Conservation (phyloP, 2,797 vertebrate genomes). For the Nyctalus aviator region DNA sequence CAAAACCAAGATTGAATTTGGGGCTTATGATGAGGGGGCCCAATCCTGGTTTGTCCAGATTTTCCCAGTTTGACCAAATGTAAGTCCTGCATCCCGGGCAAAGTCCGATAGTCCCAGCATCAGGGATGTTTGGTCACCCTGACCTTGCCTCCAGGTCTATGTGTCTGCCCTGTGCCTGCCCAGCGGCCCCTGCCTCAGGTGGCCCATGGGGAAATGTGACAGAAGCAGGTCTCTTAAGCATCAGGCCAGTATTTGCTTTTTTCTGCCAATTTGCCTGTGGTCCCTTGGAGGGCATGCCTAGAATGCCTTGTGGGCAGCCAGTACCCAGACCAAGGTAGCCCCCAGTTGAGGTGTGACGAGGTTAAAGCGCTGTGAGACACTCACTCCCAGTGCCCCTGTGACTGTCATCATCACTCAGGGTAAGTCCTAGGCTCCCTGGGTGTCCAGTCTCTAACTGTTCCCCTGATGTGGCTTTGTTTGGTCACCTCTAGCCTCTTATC, state of each 20-base stretch:
- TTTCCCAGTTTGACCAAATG: background rate
- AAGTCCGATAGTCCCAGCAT: background rate
- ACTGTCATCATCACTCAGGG: background rate
- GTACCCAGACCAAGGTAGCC: background rate
- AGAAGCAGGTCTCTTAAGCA: background rate
- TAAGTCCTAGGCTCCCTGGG: background rate
- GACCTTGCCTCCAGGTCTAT: background rate
- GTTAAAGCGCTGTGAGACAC: background rate
- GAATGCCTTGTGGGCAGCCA: background rate
- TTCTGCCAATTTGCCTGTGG: background rate
- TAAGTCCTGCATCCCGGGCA: background rate
- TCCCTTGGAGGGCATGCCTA: background rate
- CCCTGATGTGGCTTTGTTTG: background rate
- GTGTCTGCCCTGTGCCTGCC: background rate
- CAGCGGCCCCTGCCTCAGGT: background rate
- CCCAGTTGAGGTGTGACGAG: background rate
- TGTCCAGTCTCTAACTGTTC: background rate
- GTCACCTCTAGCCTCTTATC: background rate
- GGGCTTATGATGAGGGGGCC: background rate
- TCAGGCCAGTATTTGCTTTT: background rate
- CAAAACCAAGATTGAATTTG: background rate
- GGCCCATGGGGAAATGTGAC: background rate
- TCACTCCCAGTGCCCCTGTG: rapidly evolving
- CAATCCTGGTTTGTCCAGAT: background rate
- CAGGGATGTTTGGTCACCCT: background rate